Base-by-base conservation (phyloP, 2,797 vertebrate genomes). In the Scolopax rusticola region DNA sequence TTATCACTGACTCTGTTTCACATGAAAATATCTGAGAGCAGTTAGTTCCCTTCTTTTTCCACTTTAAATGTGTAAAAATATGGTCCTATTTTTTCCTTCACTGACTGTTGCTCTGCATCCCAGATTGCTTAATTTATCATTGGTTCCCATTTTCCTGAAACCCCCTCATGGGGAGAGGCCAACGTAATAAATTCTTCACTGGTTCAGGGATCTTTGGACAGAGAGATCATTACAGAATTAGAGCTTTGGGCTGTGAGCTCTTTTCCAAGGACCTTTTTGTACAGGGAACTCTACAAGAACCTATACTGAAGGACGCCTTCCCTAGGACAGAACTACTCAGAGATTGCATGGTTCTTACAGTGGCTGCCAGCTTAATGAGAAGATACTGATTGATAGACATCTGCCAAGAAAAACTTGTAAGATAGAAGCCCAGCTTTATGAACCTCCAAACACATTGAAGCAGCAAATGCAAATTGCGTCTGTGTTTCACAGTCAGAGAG, bases 121-220 rank as follows among this genome's bases (percentile, higher is more conserved):
- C 32, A 25, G 38, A 75, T 59, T 43, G 25, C 33, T 81, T 84
- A 67, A 65, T 93, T 81, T 78, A 69, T 76, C 84, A 67, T 15
- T 43, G 11, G 10, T 25, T 84, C 36, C 18, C 51, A 38, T 77
- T 82, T 90, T 80, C 25, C 36, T 36, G 60, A 89, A 78, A 63
- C 9, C 16, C 76, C 25, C 2, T 2, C 51, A 56, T 7, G 15
- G 13, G 47, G 8, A 90, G 43, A 95, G 25, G 33, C 32, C 9
- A 84, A 79, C 63, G 20, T 63, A 84, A 82, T 48, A 84, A 95
- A 95, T 84, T 48, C 18, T 89, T 90, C 63, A 65, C 47, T 76
- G 63, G 36, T 82, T 88, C 77, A 89, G 54, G n/a, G 82, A 71
- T 75, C 21, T 78, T 90, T 79, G 32, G 54, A 57, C 75, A 92